Evolutionary conservation across 2,888 invertebrate genomes (phyloP).

Genomic region (Meloe dianella): DNA sequence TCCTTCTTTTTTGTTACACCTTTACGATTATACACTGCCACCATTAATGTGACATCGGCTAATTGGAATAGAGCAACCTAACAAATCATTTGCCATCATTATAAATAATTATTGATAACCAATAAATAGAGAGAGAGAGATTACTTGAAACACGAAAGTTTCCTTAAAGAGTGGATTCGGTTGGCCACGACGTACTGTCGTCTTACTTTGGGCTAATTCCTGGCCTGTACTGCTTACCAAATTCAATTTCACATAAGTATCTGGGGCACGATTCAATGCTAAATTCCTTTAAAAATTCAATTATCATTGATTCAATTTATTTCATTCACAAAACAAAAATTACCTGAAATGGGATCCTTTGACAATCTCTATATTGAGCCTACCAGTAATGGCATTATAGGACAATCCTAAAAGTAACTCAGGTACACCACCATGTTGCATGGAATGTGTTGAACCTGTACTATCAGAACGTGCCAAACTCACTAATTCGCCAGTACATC

Average conservation of each 20-base stretch:
- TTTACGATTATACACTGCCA: conserved; percentile 90
- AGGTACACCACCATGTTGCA: conserved; percentile 88
- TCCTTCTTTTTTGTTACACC: conserved; percentile 93
- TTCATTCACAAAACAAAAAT: background rate
- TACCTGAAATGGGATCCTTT: conserved; percentile 76
- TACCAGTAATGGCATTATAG: conserved; percentile 92
- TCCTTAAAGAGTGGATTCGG: conserved; percentile 96
- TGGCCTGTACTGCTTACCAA: conserved; percentile 91
- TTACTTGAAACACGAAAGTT: conserved; percentile 93
- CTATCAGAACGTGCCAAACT: conserved; percentile 91
- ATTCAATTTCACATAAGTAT: conserved; percentile 92
- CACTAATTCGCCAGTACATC: conserved; percentile 67
- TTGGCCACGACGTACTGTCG: conserved; percentile 88
- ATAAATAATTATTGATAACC: background rate
- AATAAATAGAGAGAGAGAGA: conserved; percentile 15
- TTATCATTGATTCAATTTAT: no score
- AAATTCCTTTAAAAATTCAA: conserved; percentile 71
- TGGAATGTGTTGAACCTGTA: conserved; percentile 91
- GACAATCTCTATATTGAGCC: conserved; percentile 89
- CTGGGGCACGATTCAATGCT: conserved; percentile 81
- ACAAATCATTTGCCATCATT: conserved; percentile 14
- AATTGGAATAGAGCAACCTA: conserved; percentile 94
- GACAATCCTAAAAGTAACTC: conserved; percentile 87
- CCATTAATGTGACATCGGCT: conserved; percentile 92
- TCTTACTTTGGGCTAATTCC: conserved; percentile 92